A percentile compares a stretch with the other conserved stretches of the same genome.
These are phyloP conservation scores for Dendroctonus ponderosae DNA, from an alignment of 1,140 invertebrate genomes.

Conservation along the genomic window DNA sequence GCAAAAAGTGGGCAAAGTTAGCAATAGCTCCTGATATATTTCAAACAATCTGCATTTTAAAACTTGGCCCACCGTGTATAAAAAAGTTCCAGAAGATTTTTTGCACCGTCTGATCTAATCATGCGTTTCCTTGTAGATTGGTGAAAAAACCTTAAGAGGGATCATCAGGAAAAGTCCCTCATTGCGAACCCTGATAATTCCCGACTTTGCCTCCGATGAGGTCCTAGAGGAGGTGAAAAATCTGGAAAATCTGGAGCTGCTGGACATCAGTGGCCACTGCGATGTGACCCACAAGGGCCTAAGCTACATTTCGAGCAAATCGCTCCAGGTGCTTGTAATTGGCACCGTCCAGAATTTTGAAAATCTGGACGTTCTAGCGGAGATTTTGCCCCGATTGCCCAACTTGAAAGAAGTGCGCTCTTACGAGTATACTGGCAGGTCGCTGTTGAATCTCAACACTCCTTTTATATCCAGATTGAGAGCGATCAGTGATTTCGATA, in stretches of 20 bases:
- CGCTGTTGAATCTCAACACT: constrained; percentile 55
- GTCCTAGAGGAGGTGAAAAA: constrained; percentile 60
- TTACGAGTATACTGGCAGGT: constrained; percentile 63
- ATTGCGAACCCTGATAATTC: constrained; percentile 15
- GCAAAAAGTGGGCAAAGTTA: too few species aligned
- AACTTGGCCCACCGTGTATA: background rate
- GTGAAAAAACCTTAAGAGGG: background rate
- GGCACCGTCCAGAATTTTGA: constrained; percentile 59
- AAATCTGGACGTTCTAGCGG: constrained; percentile 48
- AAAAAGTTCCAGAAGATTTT: too few species aligned
- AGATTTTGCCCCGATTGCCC: constrained; percentile 59
- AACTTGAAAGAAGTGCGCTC: constrained; percentile 62
- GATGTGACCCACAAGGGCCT: background rate
- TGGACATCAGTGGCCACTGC: constrained; percentile 56
- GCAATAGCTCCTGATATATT: too few species aligned
- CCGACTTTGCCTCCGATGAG: constrained; percentile 57
- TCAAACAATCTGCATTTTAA: background rate
- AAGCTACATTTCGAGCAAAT: constrained; percentile 2
- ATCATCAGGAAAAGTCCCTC: constrained; percentile 11
- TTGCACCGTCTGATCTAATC: too few species aligned
- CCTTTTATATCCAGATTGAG: constrained; percentile 44
- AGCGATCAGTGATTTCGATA: constrained; percentile 61
- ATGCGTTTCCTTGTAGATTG: constrained; percentile 13
- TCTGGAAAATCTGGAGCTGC: constrained; percentile 57
- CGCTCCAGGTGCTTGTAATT: constrained; percentile 13